A percentile compares a stretch with the other conserved stretches of the same genome.
Conservation (phyloP, 2,888 invertebrate genomes). For the Orchesella flavescens region DNA sequence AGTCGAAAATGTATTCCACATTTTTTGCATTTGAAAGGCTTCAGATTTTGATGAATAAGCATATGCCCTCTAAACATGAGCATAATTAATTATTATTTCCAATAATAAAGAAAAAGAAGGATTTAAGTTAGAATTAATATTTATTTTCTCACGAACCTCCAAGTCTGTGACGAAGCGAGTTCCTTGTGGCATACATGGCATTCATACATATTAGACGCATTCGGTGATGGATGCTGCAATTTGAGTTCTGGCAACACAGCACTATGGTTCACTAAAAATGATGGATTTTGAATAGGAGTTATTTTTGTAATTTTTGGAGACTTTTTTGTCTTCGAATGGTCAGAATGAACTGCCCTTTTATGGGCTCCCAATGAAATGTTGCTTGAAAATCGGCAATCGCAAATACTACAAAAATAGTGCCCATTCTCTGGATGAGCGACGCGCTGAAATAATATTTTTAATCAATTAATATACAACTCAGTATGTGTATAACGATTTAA, state of each 20-base stretch:
- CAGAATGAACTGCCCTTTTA: not conserved
- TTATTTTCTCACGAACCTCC: constrained; percentile 8
- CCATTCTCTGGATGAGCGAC: not conserved
- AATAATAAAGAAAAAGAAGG: not conserved
- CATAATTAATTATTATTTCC: not conserved
- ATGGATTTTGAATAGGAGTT: not conserved
- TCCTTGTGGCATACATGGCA: constrained; percentile 36
- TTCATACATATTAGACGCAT: constrained; percentile 16
- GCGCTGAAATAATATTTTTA: not conserved
- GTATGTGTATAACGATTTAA: not conserved
- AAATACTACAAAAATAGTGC: constrained; percentile 6
- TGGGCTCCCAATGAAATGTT: not conserved
- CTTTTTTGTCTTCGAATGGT: constrained; percentile 2
- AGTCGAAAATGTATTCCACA: constrained; percentile 51
- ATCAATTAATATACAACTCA: not conserved
- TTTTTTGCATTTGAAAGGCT: constrained; percentile 45
- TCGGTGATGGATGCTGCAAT: constrained; percentile 5
- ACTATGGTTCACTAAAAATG: not conserved
- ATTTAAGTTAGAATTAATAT: not conserved
- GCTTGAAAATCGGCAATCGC: constrained; percentile 27
- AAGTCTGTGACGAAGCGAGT: constrained; percentile 17
- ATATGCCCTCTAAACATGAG: constrained; percentile 48
- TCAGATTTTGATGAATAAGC: constrained; percentile 57
- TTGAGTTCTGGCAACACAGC: not conserved
- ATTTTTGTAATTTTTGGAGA: not conserved